Base-by-base conservation (phyloP, 2,113 vertebrate species). In the Andinoacara biseriatus region DNA sequence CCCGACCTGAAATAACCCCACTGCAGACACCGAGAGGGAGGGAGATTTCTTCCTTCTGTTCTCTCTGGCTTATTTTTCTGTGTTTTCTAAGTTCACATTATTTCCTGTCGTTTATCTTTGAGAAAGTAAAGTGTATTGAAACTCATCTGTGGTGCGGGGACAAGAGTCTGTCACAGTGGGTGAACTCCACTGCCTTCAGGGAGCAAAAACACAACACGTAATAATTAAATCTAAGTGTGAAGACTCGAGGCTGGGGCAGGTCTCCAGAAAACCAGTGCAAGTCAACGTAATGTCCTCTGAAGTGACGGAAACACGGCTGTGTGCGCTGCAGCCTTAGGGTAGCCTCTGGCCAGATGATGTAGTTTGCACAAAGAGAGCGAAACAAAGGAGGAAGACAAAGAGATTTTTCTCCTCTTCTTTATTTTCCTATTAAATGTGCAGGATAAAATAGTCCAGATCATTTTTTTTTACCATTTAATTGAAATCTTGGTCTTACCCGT, bases 1-100 rank as follows among this genome's bases (percentile, higher is more conserved):
- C 87, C 83, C 52, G 77, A 89, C 89, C 91, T 87, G 52, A 62
- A 88, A 65, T 88, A 86, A 92, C 89, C 89, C 67, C 58, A 7
- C 76, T 56, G 65, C 76, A 85, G 86, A 57, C 24, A 17, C n/a
- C 18, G 7, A 62, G 52, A 59, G 38, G 11, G 78, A 20, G 69
- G n/a, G n/a, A 9, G 63, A 8, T 24, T 38, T 5, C 18, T 35
- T 35, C 43, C 43, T 65, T n/a, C 52, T 56, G 58, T 22, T 43
- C 52, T 31, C 31, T 14, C 11, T 31, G 67, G 26, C 46, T 72
- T 72, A 46, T 72, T 72, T 72, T 72, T n/a, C 46, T 5, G 0
- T 52, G 31, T 18, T 67, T 67, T 67, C 26, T 15, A 67, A 67
- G 65, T 69, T 69, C 43, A 29, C 24, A 31, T 17, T 4, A 69